phyloP scores from a whole-genome alignment of 2,888 invertebrate species.

The Cyrtodaria siliqua region DNA sequence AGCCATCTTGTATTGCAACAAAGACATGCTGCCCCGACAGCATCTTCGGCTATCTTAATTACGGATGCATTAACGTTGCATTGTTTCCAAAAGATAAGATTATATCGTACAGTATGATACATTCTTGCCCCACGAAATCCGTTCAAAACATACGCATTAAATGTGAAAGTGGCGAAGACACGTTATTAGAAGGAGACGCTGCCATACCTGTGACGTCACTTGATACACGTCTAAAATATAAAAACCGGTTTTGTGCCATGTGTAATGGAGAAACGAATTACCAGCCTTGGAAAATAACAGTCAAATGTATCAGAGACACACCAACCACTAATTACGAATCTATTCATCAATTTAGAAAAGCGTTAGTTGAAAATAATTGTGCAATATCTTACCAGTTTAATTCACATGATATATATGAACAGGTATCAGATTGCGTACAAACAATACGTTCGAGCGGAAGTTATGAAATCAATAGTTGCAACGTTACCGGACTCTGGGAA shows the following conservation, averaged over 20 bases:
- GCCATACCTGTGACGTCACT: conserved; percentile 9
- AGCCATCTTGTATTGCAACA: no score
- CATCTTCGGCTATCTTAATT: no score
- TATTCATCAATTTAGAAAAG: no score
- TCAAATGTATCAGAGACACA: background rate
- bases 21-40: no score
- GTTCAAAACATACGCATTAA: background rate
- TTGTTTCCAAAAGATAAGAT: no score
- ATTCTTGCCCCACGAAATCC: conserved; percentile 1
- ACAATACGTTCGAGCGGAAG: no score
- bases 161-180: conserved; percentile 4
- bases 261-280: conserved; percentile 24
- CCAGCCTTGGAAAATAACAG: conserved; percentile 11
- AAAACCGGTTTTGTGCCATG: conserved; percentile 21
- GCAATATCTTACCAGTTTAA: no score
- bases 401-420: no score
- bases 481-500: conserved; percentile 46
- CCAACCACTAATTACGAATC: background rate
- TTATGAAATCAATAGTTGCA: conserved; percentile 30
- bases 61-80: no score
- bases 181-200: no score
- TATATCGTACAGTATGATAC: background rate
- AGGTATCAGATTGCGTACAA: no score
- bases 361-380: no score
- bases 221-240: conserved; percentile 18